Evolutionary conservation across 64 coral and sea anemone genomes (phyloP).

Genomic region (Montipora capricornis): DNA sequence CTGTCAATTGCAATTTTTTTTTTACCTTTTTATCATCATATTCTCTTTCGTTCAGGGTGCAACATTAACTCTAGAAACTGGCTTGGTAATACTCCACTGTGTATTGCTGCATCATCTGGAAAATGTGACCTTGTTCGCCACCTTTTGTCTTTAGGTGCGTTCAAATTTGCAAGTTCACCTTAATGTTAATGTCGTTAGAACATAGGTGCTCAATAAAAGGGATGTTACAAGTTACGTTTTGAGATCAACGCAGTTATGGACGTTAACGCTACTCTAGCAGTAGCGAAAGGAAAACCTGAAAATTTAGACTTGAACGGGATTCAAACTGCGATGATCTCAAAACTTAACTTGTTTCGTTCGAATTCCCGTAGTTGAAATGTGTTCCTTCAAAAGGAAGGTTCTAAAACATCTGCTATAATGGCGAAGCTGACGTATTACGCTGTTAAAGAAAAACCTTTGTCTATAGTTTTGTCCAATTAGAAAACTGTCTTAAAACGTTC

Average conservation of each 20-base stretch:
- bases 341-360: too few species aligned
- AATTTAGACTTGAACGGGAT: too few species aligned
- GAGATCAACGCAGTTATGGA: too few species aligned
- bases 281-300: too few species aligned
- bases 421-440: background rate
- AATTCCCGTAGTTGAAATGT: too few species aligned
- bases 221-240: background rate
- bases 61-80: slow-evolving; percentile 87
- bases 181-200: background rate
- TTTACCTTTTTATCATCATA: background rate
- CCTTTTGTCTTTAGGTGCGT: slow-evolving; percentile 74
- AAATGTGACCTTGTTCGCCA: slow-evolving; percentile 72
- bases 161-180: background rate
- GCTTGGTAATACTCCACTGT: slow-evolving; percentile 86
- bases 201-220: background rate
- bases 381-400: too few species aligned
- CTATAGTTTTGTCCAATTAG: background rate
- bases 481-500: background rate
- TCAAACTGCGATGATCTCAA: too few species aligned
- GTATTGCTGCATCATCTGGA: slow-evolving; percentile 82
- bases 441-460: background rate
- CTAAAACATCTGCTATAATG: background rate
- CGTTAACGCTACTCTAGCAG: too few species aligned
- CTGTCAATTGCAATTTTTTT: background rate
- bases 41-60: slow-evolving; percentile 44